Base-by-base conservation (phyloP, 2,797 vertebrate genomes). In the Margarornis squamiger region DNA sequence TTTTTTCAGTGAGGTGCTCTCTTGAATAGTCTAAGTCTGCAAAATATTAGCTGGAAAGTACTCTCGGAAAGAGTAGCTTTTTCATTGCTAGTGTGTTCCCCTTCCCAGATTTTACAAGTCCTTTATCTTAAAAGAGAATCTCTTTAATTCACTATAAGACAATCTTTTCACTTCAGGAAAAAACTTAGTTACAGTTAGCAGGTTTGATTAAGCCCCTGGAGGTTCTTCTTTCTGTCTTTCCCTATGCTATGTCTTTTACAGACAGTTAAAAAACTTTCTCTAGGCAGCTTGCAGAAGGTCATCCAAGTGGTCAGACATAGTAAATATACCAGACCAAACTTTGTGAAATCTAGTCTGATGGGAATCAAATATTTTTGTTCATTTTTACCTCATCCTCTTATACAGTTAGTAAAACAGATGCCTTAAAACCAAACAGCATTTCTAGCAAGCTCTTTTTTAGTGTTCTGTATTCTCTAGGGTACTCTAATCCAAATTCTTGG, bases 261-360 rank as follows among this genome's bases (percentile, higher is more conserved):
- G 77, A 89, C 58, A 81, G 34, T 81, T 88, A 84, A 62, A 94
- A 68, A 84, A 32, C 17, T 72, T 16, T 84, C 43, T 72, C 71
- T 88, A 79, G 83, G 79, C 45, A 7, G 8, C 23, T 84, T 79
- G 22, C 23, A 63, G 72, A 79, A 89, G 58, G 67, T 96, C 82
- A 91, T 88, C 89, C 43, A 95, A 94, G 48, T 86, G 61, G 68
- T 90, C 76, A 96, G 41, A 85, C 24, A 34, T 27, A 85, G 58
- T 68, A 96, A 97, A 90, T 65, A 96, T n/a, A 93, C 73, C 84
- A 96, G 86, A 86, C 10, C 29, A 62, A 65, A n/a, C 24, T 92
- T 73, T 76, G 36, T 48, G 30, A 93, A 66, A 66, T n/a, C 61
- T 57, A 34, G 19, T 63, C 61, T 80, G 74, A 39, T 49, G 72